Percentiles rank a stretch among this genome's conserved stretches.
Evolutionary conservation across 1,140 invertebrate genomes (phyloP).

Genomic region (Harpegnathos saltator): DNA sequence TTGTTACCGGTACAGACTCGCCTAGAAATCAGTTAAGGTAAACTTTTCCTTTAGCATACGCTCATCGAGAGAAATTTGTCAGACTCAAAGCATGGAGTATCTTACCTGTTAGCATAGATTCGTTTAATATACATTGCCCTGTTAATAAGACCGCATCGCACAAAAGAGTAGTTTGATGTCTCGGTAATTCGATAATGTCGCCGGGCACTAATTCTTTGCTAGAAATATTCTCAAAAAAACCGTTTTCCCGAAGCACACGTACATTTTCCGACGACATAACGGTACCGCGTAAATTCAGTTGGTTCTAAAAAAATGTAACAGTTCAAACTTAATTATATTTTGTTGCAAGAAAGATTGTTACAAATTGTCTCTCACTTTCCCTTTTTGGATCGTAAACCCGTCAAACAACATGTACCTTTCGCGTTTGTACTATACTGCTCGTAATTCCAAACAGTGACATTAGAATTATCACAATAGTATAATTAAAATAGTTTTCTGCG

Average conservation of each 20-base stretch:
- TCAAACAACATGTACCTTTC: constrained; percentile 87
- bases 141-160: constrained; percentile 96
- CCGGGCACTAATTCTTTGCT: constrained; percentile 94
- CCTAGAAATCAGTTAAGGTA: constrained; percentile 67
- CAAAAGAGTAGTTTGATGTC: constrained; percentile 93
- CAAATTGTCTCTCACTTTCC: neutral
- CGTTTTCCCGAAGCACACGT: constrained; percentile 85
- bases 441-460: constrained; percentile 95
- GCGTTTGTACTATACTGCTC: constrained; percentile 93
- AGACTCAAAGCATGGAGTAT: neutral
- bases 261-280: constrained; percentile 89
- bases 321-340: neutral
- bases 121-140: constrained; percentile 97
- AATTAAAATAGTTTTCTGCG: constrained; percentile 93
- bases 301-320: constrained; percentile 87
- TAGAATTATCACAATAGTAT: constrained; percentile 93
- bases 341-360: neutral
- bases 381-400: neutral
- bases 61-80: neutral
- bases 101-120: constrained; percentile 97
- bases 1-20: constrained; percentile 81
- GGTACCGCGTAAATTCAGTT: constrained; percentile 89
- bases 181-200: constrained; percentile 96
- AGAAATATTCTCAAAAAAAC: constrained; percentile 84
- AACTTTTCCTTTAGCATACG: neutral